phyloP scores from a whole-genome alignment of 2,113 vertebrate genomes.

The Perca flavescens region DNA sequence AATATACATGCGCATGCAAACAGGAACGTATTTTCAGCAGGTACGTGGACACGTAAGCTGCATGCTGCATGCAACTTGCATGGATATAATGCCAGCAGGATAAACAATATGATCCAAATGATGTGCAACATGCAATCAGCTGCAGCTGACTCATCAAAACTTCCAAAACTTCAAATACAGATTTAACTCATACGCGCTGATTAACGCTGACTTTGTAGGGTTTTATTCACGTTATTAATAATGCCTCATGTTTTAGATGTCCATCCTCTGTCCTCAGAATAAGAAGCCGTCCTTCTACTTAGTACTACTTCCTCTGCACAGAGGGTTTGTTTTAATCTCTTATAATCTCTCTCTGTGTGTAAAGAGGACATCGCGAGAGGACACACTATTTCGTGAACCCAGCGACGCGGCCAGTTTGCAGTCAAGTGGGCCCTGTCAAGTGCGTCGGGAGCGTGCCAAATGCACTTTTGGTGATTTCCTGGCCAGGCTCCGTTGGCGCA shows the following conservation, averaged over 20 bases:
- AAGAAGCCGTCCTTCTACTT: slow-evolving; percentile 13
- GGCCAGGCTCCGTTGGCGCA: not conserved
- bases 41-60: not conserved
- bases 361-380: not conserved
- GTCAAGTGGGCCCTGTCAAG: not conserved
- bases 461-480: not conserved
- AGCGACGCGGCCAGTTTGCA: not conserved
- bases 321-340: slow-evolving; percentile 5
- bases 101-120: not conserved
- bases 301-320: not conserved
- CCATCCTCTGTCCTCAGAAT: slow-evolving; percentile 1
- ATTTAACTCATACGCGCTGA: not conserved
- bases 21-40: not conserved
- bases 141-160: not conserved
- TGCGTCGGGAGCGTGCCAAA: not conserved
- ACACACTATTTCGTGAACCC: not conserved
- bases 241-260: not conserved
- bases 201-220: not conserved
- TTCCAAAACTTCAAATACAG: not conserved
- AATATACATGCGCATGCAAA: not conserved
- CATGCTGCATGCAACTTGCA: not conserved
- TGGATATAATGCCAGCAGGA: not conserved
- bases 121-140: not conserved
- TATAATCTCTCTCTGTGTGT: not conserved
- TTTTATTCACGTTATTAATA: not conserved